These are phyloP conservation scores for Rhaphigaster nebulosa DNA, from an alignment of 2,888 invertebrate species.

Conservation along the genomic window DNA sequence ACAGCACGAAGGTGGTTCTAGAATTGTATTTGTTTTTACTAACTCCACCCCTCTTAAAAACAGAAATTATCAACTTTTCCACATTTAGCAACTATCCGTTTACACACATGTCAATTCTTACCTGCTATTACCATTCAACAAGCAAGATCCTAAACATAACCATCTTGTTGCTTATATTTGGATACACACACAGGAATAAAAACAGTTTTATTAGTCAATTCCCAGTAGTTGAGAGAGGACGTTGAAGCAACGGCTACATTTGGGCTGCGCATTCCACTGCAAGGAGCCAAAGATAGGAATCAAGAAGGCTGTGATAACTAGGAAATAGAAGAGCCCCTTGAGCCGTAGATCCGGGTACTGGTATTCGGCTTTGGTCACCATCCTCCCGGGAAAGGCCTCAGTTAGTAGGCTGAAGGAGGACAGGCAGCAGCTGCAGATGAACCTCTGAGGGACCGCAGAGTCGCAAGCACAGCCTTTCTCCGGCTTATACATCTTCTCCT, in stretches of 20 bases:
- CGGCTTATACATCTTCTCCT: neutral
- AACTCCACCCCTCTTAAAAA: too few species aligned
- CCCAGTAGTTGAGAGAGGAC: neutral
- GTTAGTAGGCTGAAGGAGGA: neutral
- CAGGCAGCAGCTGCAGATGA: conserved; percentile 19
- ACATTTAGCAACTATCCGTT: too few species aligned
- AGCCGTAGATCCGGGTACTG: neutral
- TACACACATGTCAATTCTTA: neutral
- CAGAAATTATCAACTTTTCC: too few species aligned
- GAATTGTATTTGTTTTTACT: too few species aligned
- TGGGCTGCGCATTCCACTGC: neutral
- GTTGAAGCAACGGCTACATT: neutral
- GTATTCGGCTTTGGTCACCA: neutral
- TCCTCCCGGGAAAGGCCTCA: neutral
- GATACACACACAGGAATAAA: neutral
- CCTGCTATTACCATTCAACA: neutral
- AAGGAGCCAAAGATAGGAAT: neutral
- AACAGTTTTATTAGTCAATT: conserved; percentile 26
- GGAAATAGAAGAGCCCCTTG: neutral
- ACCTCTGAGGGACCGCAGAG: neutral
- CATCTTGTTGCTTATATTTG: neutral
- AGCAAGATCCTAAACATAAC: neutral
- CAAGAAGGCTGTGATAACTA: neutral
- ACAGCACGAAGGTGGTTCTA: too few species aligned
- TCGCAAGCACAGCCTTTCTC: conserved; percentile 13